Percentiles rank a stretch among this genome's conserved stretches.
phyloP scores from a whole-genome alignment of 2,888 invertebrate species.

The Trileptium ribeirensis region DNA sequence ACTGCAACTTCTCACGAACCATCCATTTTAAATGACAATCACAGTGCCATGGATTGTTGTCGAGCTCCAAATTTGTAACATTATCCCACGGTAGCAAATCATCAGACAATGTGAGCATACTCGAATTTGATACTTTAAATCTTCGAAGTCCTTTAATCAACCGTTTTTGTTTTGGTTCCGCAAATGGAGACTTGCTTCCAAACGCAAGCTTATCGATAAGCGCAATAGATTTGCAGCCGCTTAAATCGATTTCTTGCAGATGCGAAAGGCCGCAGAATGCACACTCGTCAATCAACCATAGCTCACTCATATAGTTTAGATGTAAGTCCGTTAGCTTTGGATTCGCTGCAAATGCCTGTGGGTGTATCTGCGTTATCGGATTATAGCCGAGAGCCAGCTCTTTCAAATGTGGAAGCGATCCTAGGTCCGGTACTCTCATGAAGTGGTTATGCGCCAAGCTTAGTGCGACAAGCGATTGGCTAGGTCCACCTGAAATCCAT shows the following conservation, averaged over 20 bases:
- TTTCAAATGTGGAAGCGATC: conserved; percentile 45
- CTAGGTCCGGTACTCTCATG: conserved; percentile 44
- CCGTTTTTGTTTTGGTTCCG: background rate
- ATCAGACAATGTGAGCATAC: background rate
- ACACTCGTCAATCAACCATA: conserved; percentile 12
- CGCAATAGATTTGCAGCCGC: background rate
- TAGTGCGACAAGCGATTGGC: conserved; percentile 48
- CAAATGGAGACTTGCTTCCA: background rate
- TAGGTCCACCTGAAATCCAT: background rate
- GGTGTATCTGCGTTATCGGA: conserved; percentile 47
- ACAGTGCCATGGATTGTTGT: conserved; percentile 38
- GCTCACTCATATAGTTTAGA: background rate
- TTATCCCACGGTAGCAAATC: conserved; percentile 16
- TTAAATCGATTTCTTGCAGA: background rate
- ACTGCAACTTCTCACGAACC: background rate
- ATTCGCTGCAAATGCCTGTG: conserved; percentile 39
- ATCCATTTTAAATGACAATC: conserved; percentile 33
- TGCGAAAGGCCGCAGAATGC: background rate
- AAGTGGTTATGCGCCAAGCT: conserved; percentile 50
- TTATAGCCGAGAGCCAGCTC: conserved; percentile 54
- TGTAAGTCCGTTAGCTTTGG: background rate
- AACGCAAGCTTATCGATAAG: background rate
- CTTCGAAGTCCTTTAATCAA: background rate
- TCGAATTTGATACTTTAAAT: background rate
- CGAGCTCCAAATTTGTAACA: conserved; percentile 22